Evolutionary conservation across 2,888 invertebrate species (phyloP).

Genomic region (Sialis fuliginosa): DNA sequence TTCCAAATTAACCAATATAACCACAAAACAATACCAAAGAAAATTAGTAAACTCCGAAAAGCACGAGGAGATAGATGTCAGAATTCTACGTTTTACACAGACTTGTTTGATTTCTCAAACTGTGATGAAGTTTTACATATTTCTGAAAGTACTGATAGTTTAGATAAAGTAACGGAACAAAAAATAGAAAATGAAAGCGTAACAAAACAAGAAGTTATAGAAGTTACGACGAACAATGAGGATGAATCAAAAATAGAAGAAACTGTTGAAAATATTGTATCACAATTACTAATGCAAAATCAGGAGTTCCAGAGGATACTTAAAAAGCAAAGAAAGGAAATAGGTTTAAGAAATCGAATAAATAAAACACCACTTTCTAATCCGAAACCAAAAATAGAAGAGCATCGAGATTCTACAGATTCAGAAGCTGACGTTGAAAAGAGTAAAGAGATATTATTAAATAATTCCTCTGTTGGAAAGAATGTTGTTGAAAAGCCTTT

Average conservation of each 20-base stretch:
- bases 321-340: constrained; percentile 48
- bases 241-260: constrained; percentile 16
- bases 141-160: constrained; percentile 16
- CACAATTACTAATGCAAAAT: constrained; percentile 66
- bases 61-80: constrained; percentile 35
- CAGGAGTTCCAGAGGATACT: constrained; percentile 64
- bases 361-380: constrained; percentile 9
- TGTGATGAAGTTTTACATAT: constrained; percentile 33
- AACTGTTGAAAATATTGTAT: constrained; percentile 59
- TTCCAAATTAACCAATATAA: constrained; percentile 31
- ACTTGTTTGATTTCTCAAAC: constrained; percentile 42
- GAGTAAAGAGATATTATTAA: constrained; percentile 9
- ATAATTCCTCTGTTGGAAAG: neutral
- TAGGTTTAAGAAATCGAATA: constrained; percentile 26
- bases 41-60: constrained; percentile 51
- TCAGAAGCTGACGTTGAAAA: constrained; percentile 8
- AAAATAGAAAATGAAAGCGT: constrained; percentile 7
- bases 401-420: constrained; percentile 4
- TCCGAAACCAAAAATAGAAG: constrained; percentile 6
- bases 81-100: constrained; percentile 44
- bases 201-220: neutral
- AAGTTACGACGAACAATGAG: constrained; percentile 1
- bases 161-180: constrained; percentile 12
- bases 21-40: constrained; percentile 49
- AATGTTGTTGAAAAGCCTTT: neutral